Evolutionary conservation across 2,888 invertebrate species (phyloP), one percentile per base, ranked within the genome.

Genomic region (Phyto melanocephala): DNA sequence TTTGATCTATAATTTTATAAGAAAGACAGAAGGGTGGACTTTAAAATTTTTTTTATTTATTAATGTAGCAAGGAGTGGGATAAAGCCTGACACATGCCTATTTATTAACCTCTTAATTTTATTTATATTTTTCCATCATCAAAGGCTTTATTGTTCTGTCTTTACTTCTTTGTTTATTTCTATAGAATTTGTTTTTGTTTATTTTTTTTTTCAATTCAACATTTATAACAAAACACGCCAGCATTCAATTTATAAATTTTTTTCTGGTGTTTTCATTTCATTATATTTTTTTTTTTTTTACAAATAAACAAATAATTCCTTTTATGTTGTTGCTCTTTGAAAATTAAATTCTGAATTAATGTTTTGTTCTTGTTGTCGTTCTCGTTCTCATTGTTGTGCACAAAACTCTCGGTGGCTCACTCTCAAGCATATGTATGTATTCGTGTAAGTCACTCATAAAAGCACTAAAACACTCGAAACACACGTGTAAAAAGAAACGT

Each of bases 311-410:
- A 11, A 52, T n/a, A 52, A 52, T 50, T 40, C 40, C 71, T 60
- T 47, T 71, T 17, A 60, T 37, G 35, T 45, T 54, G 10, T 11
- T 6, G 45, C 10, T 58, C 40, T 72, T 50, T 72, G 28, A 37
- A 52, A 52, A 72, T 52, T 52, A 11, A 42, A 62, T 62, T 40
- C 10, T 42, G 10, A n/a, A 71, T 56, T 1, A 13, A n/a, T 52
- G 50, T 65, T 52, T n/a, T 52, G 5, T 67, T 40, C 7, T 17
- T 24, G 22, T 8, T 22, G 17, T 33, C 33, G 17, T 56, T 35
- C 17, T 1, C n/a, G 52, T 33, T 72, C 1, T 28, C 28, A 28
- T 54, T 28, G 15, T 33, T 52, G 52, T 42, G 33, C n/a, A 45
- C 42, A 56, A 70, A 56, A 28, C 50, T 37, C 13, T 28, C 4